Conservation (phyloP, 2,888 invertebrate genomes). For the Cordilura impudica region DNA sequence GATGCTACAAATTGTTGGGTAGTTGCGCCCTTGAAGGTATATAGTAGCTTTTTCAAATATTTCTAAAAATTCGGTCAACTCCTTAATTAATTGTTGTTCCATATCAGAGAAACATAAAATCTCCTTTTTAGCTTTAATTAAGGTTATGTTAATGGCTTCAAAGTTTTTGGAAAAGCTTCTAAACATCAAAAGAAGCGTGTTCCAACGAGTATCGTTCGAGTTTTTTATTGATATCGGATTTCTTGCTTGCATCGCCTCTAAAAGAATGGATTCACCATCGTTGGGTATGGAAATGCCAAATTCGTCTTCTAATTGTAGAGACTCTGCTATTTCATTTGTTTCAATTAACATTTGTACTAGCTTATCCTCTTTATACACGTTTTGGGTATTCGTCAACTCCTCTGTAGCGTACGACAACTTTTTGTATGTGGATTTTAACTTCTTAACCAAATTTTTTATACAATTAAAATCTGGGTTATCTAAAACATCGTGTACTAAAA, state of each 20-base stretch:
- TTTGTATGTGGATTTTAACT: too few relatives aligned
- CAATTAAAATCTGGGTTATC: background rate
- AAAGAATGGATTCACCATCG: background rate
- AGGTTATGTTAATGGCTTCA: conserved; percentile 20
- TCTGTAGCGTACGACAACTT: conserved; percentile 9
- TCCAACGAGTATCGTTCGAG: conserved; percentile 20
- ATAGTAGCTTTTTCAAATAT: conserved; percentile 29
- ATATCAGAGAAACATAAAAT: conserved; percentile 15
- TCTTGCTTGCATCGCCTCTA: background rate
- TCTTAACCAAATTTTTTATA: conserved; percentile 1
- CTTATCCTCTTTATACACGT: background rate
- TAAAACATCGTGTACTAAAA: conserved; percentile 8
- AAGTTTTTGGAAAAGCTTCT: conserved; percentile 19
- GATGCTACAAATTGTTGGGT: conserved; percentile 9
- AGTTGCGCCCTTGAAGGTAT: conserved; percentile 28
- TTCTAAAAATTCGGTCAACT: conserved; percentile 1
- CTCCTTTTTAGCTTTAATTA: conserved; percentile 15
- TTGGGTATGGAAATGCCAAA: background rate
- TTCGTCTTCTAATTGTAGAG: conserved; percentile 7
- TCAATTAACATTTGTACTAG: background rate
- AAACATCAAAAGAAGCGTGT: conserved; percentile 13
- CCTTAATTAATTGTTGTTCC: conserved; percentile 12
- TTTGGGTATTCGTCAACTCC: background rate
- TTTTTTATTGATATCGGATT: conserved; percentile 7
- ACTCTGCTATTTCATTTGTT: background rate